Conservation (phyloP, 2,113 vertebrate genomes). For the Tragelaphus scriptus region DNA sequence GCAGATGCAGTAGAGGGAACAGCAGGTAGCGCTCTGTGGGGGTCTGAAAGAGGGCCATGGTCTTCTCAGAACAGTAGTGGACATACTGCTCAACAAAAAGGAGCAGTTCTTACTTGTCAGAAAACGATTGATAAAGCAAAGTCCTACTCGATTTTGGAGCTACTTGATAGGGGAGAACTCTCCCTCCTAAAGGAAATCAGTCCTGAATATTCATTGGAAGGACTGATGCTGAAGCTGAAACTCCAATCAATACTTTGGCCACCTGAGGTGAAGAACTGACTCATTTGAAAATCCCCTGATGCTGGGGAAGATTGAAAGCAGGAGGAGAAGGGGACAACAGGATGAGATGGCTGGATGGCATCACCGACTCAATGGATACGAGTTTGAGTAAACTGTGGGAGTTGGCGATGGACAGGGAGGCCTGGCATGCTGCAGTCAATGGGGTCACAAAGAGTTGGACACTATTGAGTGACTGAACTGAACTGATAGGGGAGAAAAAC, state of each 20-base stretch:
- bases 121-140: not conserved
- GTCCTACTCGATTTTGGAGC: not conserved
- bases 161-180: not conserved
- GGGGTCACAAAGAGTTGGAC: not conserved
- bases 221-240: not conserved
- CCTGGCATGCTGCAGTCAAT: not conserved
- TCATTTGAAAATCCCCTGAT: not conserved
- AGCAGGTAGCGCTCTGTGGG: accelerated
- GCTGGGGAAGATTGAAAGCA: not conserved
- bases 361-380: not conserved
- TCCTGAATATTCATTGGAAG: not conserved
- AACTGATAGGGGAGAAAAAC: not conserved
- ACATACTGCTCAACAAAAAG: not conserved
- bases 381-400: not conserved
- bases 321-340: not conserved
- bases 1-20: not conserved
- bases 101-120: not conserved
- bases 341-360: not conserved
- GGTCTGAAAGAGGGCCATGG: not conserved
- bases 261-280: not conserved
- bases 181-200: not conserved
- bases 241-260: not conserved
- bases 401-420: not conserved
- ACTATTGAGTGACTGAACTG: not conserved
- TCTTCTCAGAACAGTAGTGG: not conserved